phyloP scores from a whole-genome alignment of 2,113 vertebrate species.

The Canis aureus region DNA sequence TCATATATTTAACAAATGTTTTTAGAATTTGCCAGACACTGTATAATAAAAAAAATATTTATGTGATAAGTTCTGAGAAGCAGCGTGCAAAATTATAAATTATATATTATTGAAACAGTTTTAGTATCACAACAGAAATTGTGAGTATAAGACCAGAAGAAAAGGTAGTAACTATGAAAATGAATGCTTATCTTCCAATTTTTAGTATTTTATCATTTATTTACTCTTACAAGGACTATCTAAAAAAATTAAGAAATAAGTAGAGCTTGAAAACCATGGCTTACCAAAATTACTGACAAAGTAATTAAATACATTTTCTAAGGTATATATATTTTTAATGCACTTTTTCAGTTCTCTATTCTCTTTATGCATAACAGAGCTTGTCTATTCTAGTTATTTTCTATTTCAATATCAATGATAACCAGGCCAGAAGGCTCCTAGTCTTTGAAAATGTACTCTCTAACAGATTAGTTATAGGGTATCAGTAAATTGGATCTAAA shows the following conservation, averaged over 20 bases:
- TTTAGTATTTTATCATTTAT: background rate
- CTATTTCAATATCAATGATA: conserved; percentile 65
- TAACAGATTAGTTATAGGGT: conserved; percentile 56
- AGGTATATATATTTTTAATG: background rate
- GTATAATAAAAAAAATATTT: background rate
- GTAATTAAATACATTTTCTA: background rate
- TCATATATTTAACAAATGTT: background rate
- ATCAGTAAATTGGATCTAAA: conserved; percentile 72
- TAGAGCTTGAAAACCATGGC: background rate
- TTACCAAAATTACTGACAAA: conserved; percentile 11
- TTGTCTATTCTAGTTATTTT: conserved; percentile 72
- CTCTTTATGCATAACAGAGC: conserved; percentile 60
- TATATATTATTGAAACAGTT: background rate
- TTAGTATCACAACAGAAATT: background rate
- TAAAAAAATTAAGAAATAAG: background rate
- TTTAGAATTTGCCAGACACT: background rate
- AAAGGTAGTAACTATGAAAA: conserved; percentile 10
- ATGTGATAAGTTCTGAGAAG: background rate
- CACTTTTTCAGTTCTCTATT: conserved; percentile 10
- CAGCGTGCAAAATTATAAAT: background rate
- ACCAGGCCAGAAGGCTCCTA: conserved; percentile 54
- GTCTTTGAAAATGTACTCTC: conserved; percentile 47
- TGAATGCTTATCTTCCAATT: background rate
- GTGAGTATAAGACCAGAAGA: background rate
- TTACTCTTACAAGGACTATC: background rate